phyloP scores from a whole-genome alignment of 2,888 invertebrate species.

The Silvanus unidentatus region DNA sequence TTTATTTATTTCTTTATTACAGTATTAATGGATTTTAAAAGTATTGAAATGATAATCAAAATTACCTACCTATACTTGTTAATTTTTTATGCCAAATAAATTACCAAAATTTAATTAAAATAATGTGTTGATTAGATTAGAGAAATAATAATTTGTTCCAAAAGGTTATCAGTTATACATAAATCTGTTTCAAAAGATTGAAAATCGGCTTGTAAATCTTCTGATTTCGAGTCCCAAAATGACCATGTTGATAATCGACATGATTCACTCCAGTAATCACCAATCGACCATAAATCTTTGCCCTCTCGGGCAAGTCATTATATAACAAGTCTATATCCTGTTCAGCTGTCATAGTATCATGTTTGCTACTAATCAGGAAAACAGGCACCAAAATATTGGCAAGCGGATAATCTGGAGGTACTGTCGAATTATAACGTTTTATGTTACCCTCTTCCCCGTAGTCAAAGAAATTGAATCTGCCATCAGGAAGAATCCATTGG shows the following conservation, averaged over 20 bases:
- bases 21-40: no score
- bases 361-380: constrained; percentile 6
- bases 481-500: constrained; percentile 6
- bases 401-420: constrained; percentile 17
- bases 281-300: constrained; percentile 8
- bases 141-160: no score
- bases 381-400: constrained; percentile 15
- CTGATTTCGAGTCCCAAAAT: constrained; percentile 3
- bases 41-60: no score
- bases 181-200: neutral
- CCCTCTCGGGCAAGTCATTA: constrained; percentile 1
- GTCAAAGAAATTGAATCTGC: constrained; percentile 17
- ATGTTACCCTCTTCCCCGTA: constrained; percentile 14
- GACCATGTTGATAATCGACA: constrained; percentile 9
- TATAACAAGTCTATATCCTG: constrained; percentile 8
- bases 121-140: no score
- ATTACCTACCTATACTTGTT: no score
- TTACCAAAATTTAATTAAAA: no score
- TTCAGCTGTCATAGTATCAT: no score
- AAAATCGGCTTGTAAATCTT: neutral
- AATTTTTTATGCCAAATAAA: no score
- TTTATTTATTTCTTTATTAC: no score
- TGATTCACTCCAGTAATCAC: constrained; percentile 5
- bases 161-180: no score
- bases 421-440: constrained; percentile 9